Base-by-base conservation (phyloP, 2,797 vertebrate species). In the Tinamus major region DNA sequence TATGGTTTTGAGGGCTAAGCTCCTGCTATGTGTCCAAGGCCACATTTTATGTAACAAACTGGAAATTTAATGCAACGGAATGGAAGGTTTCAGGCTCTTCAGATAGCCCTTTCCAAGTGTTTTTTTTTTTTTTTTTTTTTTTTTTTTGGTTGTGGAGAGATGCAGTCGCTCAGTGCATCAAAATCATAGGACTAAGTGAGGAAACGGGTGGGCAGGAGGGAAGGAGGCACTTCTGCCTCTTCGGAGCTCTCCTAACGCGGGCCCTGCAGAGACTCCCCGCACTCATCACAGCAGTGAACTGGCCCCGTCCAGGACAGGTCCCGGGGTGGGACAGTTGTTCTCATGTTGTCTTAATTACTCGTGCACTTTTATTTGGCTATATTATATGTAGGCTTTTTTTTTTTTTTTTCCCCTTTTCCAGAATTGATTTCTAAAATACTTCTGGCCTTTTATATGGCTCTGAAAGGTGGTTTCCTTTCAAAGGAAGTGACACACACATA, bases 101-200 rank as follows among this genome's bases (percentile, higher is more conserved):
- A 41, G 59, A 2, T n/a, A 53, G 72, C 56, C 68, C 15, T 89
- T 79, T 55, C 82, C 18, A 46, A 23, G 44, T 10, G 31, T 26
- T 41, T 10, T 39, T 42, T 42, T 19, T 51, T 81, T 91, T 70
- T 61, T 19, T 51, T 81, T 91, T 26, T 41, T 10, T 39, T 42
- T 42, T 19, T 51, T 81, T 91, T 70, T 61, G 3, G 62, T 69
- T n/a, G 53, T 68, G 3, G n/a, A 37, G 42, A 59, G 37, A 37
- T 13, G 51, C 31, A 1, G 1, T 1, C 51, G 9, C 10, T 24
- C 29, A 16, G 3, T 1, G 1, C 6, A 4, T 16, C 2, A 8
- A 51, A 51, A 13, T 14, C 13, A 14, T 51, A 27, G 5, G 49
- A 51, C 13, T 51, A 14, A 51, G 49, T 51, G 18, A 27, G 26